Conservation (phyloP, 2,113 vertebrate genomes). For the Phyllopteryx taeniolatus region DNA sequence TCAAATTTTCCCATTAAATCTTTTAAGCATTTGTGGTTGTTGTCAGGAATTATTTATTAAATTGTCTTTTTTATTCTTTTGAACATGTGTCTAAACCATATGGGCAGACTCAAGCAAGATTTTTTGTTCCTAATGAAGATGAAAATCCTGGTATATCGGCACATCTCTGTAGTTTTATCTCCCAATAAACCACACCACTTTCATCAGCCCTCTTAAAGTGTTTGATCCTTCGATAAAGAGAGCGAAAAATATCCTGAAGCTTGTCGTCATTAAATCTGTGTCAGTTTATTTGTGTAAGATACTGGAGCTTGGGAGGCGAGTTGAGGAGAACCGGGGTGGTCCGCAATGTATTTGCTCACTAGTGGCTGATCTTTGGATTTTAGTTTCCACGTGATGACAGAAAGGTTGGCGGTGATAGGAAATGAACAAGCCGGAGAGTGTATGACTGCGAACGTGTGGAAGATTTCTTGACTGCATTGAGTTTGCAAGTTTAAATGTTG, state of each 20-base stretch:
- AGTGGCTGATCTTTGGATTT: slow-evolving; percentile 49
- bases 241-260: slow-evolving; percentile 55
- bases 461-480: background rate
- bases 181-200: slow-evolving; percentile 5
- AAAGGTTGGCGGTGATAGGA: slow-evolving; percentile 13
- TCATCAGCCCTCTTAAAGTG: slow-evolving; percentile 12
- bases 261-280: slow-evolving; percentile 60
- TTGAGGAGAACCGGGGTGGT: slow-evolving; percentile 55
- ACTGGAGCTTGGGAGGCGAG: slow-evolving; percentile 43
- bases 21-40: background rate
- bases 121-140: background rate
- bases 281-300: slow-evolving; percentile 71
- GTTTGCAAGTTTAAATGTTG: slow-evolving; percentile 13
- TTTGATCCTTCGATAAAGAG: slow-evolving; percentile 52
- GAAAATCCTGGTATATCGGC: background rate
- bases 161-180: background rate
- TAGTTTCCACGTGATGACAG: slow-evolving; percentile 23
- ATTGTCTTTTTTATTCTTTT: background rate
- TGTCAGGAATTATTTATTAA: background rate
- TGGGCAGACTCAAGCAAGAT: background rate
- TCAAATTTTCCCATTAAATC: slow-evolving; percentile 2
- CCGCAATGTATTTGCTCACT: slow-evolving; percentile 51
- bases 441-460: background rate
- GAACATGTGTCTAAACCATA: background rate
- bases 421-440: background rate